Percentiles rank a stretch among this genome's conserved stretches.
Evolutionary conservation across 92 coral and sea anemone species (phyloP).

Genomic region (Plumapathes pennacea): DNA sequence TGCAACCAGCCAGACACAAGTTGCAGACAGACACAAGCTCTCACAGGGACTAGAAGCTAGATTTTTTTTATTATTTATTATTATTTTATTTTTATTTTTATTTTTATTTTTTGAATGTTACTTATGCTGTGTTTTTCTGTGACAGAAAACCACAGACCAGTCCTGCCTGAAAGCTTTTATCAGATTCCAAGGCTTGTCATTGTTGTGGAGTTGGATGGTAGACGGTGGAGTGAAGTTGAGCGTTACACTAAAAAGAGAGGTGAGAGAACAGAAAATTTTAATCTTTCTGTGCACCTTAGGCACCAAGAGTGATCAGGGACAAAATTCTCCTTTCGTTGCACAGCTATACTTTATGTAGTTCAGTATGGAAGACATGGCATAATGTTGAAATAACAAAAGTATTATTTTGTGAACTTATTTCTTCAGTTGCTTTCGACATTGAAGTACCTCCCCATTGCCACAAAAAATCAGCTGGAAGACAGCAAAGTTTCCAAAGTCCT

Average conservation of each 20-base stretch:
- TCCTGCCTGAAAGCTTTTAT: slow-evolving; percentile 81
- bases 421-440: slow-evolving; percentile 77
- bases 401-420: no score
- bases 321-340: not conserved
- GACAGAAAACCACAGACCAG: slow-evolving; percentile 88
- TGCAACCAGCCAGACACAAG: no score
- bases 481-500: slow-evolving; percentile 85
- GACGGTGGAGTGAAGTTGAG: slow-evolving; percentile 89
- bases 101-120: no score
- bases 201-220: slow-evolving; percentile 99
- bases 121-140: not conserved
- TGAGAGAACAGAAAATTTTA: slow-evolving; percentile 16
- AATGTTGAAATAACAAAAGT: not conserved
- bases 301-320: no score
- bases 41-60: no score
- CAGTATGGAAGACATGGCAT: not conserved
- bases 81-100: no score
- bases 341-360: not conserved
- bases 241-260: slow-evolving; percentile 77
- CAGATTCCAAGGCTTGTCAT: slow-evolving; percentile 87
- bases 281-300: no score
- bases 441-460: slow-evolving; percentile 80
- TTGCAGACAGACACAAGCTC: no score
- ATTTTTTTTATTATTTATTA: no score
- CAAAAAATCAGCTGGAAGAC: slow-evolving; percentile 88